Evolutionary conservation across 2,113 vertebrate species (phyloP), one percentile per base, ranked within the genome.

Genomic region (Oncorhynchus kisutch): DNA sequence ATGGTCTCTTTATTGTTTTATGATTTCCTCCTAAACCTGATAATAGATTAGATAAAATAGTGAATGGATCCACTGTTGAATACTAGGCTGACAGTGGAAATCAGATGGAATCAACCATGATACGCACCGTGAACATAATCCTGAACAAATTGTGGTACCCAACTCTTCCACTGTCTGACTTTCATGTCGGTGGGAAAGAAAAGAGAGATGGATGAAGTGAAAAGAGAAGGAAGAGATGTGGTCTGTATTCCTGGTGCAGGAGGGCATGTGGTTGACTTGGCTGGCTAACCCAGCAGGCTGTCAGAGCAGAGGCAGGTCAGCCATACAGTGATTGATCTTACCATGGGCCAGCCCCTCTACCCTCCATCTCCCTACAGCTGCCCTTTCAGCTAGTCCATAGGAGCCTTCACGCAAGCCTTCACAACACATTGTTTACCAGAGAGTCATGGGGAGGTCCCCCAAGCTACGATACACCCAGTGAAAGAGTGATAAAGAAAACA

Each of bases 321-420:
- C 73, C 73, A 72, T 39, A 13, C 54, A 70, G 49, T 89, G 85
- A 91, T 84, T 81, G 85, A 90, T 77, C 76, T 70, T 57, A 60
- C 51, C 75, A 67, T 78, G 62, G 65, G 67, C 74, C 16, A 22
- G n/a, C 62, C 77, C 71, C 64, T 82, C 84, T 74, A 76, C 24
- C 72, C 69, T 67, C 48, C 64, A 59, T 82, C 39, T 45, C 9
- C 39, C 39, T 45, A 11, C 9, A 45, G 39, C 39, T 45, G 39
- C 39, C 39, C 9, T 9, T 45, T 85, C 48, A 78, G 67, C 68
- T 75, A 73, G 75, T 68, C 73, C 22, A 71, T 31, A 67, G 54
- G 76, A 70, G 74, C 74, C 67, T 79, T 24, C 25, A 77, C 68
- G 51, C 25, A 64, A 39, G 16, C 65, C 64, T 74, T 67, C 49